Base-by-base conservation (phyloP, 2,797 vertebrate genomes). In the Sebastes wilsoni region DNA sequence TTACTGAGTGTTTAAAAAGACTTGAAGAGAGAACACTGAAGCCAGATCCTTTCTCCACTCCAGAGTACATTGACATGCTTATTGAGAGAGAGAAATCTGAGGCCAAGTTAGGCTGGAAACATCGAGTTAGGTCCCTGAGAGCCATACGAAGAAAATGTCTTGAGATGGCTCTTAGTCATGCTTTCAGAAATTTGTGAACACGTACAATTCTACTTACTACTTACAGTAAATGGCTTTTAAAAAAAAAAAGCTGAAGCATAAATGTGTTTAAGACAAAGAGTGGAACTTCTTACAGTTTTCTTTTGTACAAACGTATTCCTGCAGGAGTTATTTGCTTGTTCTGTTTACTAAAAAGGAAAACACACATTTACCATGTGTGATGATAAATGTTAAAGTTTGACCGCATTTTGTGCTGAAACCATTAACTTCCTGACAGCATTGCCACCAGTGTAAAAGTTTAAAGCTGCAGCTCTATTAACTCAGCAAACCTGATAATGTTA, bases 51-150 rank as follows among this genome's bases (percentile, higher is more conserved):
- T 62, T 91, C 6, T 82, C 83, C 3, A 72, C 78, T 11, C 82
- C 72, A 6, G 75, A 90, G 9, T 87, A 90, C 80, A 6, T 42
- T 2, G 87, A 92, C 49, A 60, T 89, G 73, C 66, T 90, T 0
- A 72, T 90, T 7, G 60, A n/a, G 90, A 5, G 13, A 42, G 38
- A 92, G 64, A 60, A 88, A 30, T 42, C 55, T 8, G 88, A 92
- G 42, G 59, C 0, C 59, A 88, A 83, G 38, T 0, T 0, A 0
- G 91, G 89, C 13, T 88, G 67, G 55, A 34, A 34, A 0, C 36
- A 5, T 36, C 12, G 12, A 36, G 36, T 36, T 36, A 13, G 36
- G 36, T 36, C 1, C 36, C 36, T 36, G 36, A 5, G 36, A 36
- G 36, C 2, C 36, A 36, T 36, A 36, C 36, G 12, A 36, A 36